These are phyloP conservation scores for Mallateleia sp. DNA, from an alignment of 2,888 invertebrate genomes.

Conservation along the genomic window DNA sequence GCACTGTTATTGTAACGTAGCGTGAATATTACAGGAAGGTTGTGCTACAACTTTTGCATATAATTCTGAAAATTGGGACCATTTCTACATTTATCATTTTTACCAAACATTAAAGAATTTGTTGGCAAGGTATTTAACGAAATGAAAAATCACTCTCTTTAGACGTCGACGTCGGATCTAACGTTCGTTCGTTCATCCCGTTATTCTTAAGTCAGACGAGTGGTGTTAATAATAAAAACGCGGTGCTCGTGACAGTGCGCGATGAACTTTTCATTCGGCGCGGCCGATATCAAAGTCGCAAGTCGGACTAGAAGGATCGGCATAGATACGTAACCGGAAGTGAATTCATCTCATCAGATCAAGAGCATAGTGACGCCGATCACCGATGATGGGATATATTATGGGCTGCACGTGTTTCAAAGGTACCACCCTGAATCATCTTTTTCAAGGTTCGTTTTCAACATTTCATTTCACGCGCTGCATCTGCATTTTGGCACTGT, in stretches of 20 bases:
- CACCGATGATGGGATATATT: slow-evolving; percentile 97
- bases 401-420: slow-evolving; percentile 98
- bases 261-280: slow-evolving; percentile 81
- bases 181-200: slow-evolving; percentile 74
- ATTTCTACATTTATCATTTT: no score
- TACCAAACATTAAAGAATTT: no score
- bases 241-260: slow-evolving; percentile 81
- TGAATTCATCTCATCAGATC: slow-evolving; percentile 68
- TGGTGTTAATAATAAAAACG: slow-evolving; percentile 66
- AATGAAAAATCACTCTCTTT: slow-evolving; percentile 32
- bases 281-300: slow-evolving; percentile 78
- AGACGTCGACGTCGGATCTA: slow-evolving; percentile 23
- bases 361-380: slow-evolving; percentile 81
- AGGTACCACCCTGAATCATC: slow-evolving; percentile 91
- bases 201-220: slow-evolving; percentile 74
- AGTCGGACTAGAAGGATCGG: slow-evolving; percentile 63
- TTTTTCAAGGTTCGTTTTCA: slow-evolving; percentile 87
- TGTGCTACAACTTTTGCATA: no score
- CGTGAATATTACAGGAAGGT: no score
- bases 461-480: slow-evolving; percentile 29
- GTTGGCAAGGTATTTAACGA: background rate
- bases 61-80: no score
- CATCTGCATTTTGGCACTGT: background rate
- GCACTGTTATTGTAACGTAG: no score
- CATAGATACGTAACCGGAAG: slow-evolving; percentile 65